These are phyloP conservation scores for Lasioglossum marginatum DNA, from an alignment of 2,888 invertebrate genomes.

Conservation along the genomic window DNA sequence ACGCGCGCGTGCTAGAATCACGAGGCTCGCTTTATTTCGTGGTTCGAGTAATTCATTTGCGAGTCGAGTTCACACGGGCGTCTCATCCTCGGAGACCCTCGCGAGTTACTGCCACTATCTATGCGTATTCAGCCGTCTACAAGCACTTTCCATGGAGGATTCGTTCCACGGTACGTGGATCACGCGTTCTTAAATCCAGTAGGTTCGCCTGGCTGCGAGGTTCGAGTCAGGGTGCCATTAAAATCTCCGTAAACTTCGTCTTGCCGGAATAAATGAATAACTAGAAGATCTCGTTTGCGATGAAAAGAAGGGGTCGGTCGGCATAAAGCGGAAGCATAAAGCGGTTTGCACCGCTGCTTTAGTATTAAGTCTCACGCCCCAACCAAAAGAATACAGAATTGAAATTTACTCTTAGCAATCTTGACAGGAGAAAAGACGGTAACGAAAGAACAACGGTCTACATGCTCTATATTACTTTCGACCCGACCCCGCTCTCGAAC, in stretches of 20 bases:
- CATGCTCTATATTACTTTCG: constrained; percentile 29
- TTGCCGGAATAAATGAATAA: constrained; percentile 79
- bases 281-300: constrained; percentile 73
- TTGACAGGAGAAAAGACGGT: constrained; percentile 27
- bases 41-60: constrained; percentile 60
- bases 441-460: constrained; percentile 16
- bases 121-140: constrained; percentile 7
- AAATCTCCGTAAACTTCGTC: constrained; percentile 80
- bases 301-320: constrained; percentile 68
- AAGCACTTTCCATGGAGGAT: constrained; percentile 35
- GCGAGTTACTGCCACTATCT: background rate
- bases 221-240: constrained; percentile 71
- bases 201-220: constrained; percentile 38
- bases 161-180: constrained; percentile 37
- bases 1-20: constrained; percentile 46
- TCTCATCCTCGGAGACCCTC: constrained; percentile 30
- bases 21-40: constrained; percentile 28
- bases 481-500: background rate
- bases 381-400: constrained; percentile 68
- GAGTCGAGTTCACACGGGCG: constrained; percentile 50
- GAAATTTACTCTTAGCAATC: constrained; percentile 63
- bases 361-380: constrained; percentile 71
- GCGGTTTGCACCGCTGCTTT: constrained; percentile 78
- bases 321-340: constrained; percentile 76
- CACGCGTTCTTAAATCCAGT: constrained; percentile 51